phyloP scores from a whole-genome alignment of 92 coral and sea anemone genomes.

The Porites rus region DNA sequence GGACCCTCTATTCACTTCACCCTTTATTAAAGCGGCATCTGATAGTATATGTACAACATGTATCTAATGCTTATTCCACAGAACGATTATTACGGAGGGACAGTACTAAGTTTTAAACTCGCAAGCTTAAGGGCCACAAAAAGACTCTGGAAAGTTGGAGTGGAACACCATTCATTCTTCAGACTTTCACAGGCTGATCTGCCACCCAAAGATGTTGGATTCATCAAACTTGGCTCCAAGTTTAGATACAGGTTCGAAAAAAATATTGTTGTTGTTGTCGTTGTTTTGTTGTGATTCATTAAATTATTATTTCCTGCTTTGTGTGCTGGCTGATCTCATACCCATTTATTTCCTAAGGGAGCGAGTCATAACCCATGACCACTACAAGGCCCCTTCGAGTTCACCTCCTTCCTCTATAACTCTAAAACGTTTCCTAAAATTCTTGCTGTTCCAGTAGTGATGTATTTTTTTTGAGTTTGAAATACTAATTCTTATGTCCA shows the following conservation, averaged over 20 bases:
- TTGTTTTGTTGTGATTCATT: neutral
- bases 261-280: neutral
- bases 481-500: too few species aligned
- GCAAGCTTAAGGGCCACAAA: conserved; percentile 88
- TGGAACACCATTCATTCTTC: conserved; percentile 97
- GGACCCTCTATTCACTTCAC: too few species aligned
- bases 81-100: conserved; percentile 85
- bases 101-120: conserved; percentile 83
- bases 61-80: neutral
- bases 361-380: too few species aligned
- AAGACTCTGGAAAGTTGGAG: conserved; percentile 97
- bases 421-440: too few species aligned
- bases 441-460: too few species aligned
- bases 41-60: too few species aligned
- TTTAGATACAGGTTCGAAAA: conserved; percentile 85
- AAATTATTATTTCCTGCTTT: neutral
- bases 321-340: too few species aligned
- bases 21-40: too few species aligned
- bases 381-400: too few species aligned
- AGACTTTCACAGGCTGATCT: conserved; percentile 82
- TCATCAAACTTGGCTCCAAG: conserved; percentile 83
- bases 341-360: too few species aligned
- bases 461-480: too few species aligned
- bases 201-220: conserved; percentile 64
- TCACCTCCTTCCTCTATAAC: too few species aligned